Base-by-base conservation (phyloP, 2,113 vertebrate species). In the Sceloporus undulatus region DNA sequence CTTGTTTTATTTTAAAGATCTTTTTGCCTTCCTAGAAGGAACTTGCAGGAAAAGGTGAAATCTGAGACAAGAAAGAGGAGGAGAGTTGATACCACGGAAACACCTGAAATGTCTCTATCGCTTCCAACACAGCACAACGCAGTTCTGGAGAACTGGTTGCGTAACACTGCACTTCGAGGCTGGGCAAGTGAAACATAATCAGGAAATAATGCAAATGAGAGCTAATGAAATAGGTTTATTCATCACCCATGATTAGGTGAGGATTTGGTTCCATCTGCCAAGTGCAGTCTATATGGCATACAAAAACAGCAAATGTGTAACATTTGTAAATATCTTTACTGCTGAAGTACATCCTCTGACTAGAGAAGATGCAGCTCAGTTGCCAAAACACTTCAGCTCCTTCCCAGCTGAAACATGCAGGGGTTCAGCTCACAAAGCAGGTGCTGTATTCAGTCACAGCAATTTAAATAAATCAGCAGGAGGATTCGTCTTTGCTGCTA, bases 281-380 rank as follows among this genome's bases (percentile, higher is more conserved):
- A 95, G 89, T 88, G 85, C 87, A 90, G 87, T 91, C 87, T 93
- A 91, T 87, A 88, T 92, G 91, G 94, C 92, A 95, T 92, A 92
- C 76, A 90, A 85, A 38, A 81, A 83, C 82, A 93, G 92, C 93
- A 92, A 65, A 82, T 90, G 92, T 92, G 91, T 94, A 94, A 95
- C 94, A 93, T 96, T 96, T 96, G 95, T 94, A 95, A 96, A 96
- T 96, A 96, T 92, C 89, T 96, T 95, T 91, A 88, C 92, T 95
- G 95, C 94, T 93, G 95, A 96, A 93, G 91, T 74, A 75, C 85
- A 89, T 68, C 87, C 76, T 94, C 95, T 87, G 94, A 2, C 56
- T 85, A 87, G 90, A 83, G 85, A 94, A 96, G 91, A 87, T 92
- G 66, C 85, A 91, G 86, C 71, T 94, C 80, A 27, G n/a, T 94